Evolutionary conservation across 2,797 vertebrate species (phyloP).

Genomic region (Numenius phaeopus): DNA sequence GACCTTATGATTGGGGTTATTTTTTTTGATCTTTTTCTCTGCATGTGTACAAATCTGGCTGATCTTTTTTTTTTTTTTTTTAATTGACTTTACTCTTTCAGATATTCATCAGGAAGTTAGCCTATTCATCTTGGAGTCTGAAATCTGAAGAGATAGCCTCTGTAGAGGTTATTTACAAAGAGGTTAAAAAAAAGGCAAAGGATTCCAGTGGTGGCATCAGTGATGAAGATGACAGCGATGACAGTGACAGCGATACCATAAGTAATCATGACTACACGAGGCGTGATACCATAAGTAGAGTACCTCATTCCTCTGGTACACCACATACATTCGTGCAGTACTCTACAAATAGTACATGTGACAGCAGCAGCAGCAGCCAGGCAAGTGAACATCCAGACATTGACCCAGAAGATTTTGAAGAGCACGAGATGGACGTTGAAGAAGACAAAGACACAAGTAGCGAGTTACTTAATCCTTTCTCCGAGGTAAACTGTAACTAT

Average conservation of each 20-base stretch:
- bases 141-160: neutral
- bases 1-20: neutral
- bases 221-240: neutral
- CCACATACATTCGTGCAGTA: neutral
- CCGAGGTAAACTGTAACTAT: neutral
- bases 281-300: neutral
- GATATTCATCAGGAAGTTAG: neutral
- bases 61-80: neutral
- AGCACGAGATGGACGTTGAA: fast-evolving
- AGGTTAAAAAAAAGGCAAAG: neutral
- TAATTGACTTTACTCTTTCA: neutral
- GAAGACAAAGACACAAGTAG: neutral
- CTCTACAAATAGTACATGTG: neutral
- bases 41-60: neutral
- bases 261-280: conserved; percentile 27
- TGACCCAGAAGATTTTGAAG: neutral
- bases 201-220: neutral
- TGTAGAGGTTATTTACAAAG: conserved; percentile 7
- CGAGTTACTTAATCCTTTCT: neutral
- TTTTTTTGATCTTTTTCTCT: neutral
- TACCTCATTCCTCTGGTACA: neutral
- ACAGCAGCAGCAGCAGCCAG: neutral
- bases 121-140: neutral
- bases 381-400: neutral
- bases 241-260: neutral